Evolutionary conservation across 2,113 vertebrate species (phyloP), one percentile per base, ranked within the genome.

Genomic region (Saimiri boliviensis): DNA sequence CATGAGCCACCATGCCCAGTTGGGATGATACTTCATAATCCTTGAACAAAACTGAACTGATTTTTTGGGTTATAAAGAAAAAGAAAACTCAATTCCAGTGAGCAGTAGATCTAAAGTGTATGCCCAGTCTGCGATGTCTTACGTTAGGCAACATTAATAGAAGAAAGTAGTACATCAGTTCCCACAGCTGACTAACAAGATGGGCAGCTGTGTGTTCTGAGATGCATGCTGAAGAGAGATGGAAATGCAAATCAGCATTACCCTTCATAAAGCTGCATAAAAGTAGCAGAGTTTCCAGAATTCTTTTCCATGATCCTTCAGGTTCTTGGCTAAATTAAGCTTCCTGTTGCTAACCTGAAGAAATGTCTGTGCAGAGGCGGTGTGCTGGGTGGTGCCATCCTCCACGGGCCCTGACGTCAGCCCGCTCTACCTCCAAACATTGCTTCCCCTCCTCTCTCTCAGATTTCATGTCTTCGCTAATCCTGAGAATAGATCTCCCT

Each of bases 381-480:
- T 2, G 40, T n/a, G 45, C 63, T 30, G 8, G 0, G 6, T 7
- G 80, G 14, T 1, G 11, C 74, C 32, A 14, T 1, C 63, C 10
- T 8, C 1, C 1, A 0, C 4, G 0, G 19, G 8, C 37, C 54
- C 47, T 25, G 60, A 37, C 0, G 8, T 42, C 83, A 1, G 37
- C 56, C 14, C 0, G 1, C n/a, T 37, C 76, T 11, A 20, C 23
- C 30, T 63, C n/a, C 9, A 6, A 8, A n/a, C 1, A 10, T 6
- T 6, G 23, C 1, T 40, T 40, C 37, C 68, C 60, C 23, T 9
- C 27, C 2, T 1, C 8, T 6, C 42, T 40, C 32, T 23, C 9
- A 32, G 45, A 19, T 30, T 23, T 37, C 52, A 20, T 1, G 6
- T 27, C 47, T n/a, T 54, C 35, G 7, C 54, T 37, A 32, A 17